Conservation (phyloP, 2,113 vertebrate genomes). For the Menidia beryllina region DNA sequence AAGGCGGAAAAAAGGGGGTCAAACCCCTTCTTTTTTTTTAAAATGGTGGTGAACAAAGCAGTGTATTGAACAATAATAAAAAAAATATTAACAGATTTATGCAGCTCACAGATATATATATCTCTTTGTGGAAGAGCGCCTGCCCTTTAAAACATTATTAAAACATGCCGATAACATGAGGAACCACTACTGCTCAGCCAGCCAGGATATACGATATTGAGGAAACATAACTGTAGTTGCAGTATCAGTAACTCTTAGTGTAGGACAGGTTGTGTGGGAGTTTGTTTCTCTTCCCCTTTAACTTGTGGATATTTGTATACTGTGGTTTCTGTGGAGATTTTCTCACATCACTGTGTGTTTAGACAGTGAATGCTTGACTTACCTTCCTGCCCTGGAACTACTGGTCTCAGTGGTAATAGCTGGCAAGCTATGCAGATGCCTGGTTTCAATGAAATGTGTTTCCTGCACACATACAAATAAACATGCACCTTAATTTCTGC, state of each 20-base stretch:
- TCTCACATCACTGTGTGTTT: slow-evolving; percentile 30
- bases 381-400: slow-evolving; percentile 45
- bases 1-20: too few relatives aligned
- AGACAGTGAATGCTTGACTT: slow-evolving; percentile 39
- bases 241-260: not conserved
- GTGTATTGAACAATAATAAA: too few relatives aligned
- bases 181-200: not conserved
- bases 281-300: not conserved
- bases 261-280: not conserved
- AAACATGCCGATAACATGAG: not conserved
- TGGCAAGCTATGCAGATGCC: slow-evolving; percentile 17
- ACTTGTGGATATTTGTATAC: slow-evolving; percentile 48
- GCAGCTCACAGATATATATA: too few relatives aligned
- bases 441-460: slow-evolving; percentile 27
- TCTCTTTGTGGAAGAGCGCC: too few relatives aligned
- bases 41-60: too few relatives aligned
- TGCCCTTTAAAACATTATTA: not conserved
- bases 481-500: not conserved
- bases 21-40: too few relatives aligned
- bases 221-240: not conserved
- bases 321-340: slow-evolving; percentile 60
- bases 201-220: not conserved
- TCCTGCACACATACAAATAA: slow-evolving; percentile 22
- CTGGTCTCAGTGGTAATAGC: slow-evolving; percentile 34
- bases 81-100: too few relatives aligned